Base-by-base conservation (phyloP, 1,140 invertebrate genomes). In the Ridgeia piscesae region DNA sequence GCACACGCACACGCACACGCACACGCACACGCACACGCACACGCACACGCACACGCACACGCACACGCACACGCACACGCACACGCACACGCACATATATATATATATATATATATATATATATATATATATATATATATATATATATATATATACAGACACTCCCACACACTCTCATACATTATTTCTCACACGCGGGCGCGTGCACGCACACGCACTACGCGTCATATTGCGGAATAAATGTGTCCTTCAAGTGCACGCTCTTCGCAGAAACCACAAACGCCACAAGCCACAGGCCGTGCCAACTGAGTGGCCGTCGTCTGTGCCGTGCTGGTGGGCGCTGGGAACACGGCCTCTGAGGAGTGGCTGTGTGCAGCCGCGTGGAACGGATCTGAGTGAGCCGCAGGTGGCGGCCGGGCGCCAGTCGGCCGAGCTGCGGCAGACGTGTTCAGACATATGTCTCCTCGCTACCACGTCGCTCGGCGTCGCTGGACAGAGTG, bases 31-130 rank as follows among this genome's bases (percentile, higher is more conserved):
- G 88, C 33, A 92, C 91, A 50, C 42, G 88, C 91, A 88, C 17
- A 17, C 91, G 77, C 42, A 58, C 50, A 92, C n/a, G 88, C 50
- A 50, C 77, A 92, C 50, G n/a, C n/a, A 92, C 17, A 50, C 42
- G 88, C 50, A 33, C 14, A 88, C 91, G 35, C 27, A 89, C 2
- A 34, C 77, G 35, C 91, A 92, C 34, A 89, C 31, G 31, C 89
- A 89, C 34, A 89, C 89, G 31, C 31, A 89, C n/a, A 17, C 34
- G 34, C n/a, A 89, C 31, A 27, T 34, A 8, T 89, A 31, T 89
- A 89, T n/a, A n/a, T n/a, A n/a, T n/a, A n/a, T n/a, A n/a, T n/a
- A n/a, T n/a, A n/a, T n/a, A n/a, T n/a, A n/a, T n/a, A n/a, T n/a
- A n/a, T n/a, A n/a, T n/a, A n/a, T n/a, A n/a, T n/a, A n/a, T n/a